Base-by-base conservation (phyloP, 2,113 vertebrate species). In the Mustela nigripes region DNA sequence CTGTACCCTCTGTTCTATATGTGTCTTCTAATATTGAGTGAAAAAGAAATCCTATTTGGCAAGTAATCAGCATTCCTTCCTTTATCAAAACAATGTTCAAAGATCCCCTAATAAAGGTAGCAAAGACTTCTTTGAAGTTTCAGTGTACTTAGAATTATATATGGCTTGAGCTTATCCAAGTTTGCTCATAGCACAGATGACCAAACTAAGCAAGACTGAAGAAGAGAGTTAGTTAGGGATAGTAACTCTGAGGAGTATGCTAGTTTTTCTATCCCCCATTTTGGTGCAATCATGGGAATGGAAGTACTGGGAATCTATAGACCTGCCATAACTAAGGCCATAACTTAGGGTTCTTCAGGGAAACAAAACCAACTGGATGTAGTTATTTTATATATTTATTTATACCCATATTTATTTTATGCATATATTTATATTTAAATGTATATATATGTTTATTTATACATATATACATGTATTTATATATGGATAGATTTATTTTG, bases 21-120 rank as follows among this genome's bases (percentile, higher is more conserved):
- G 74, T 69, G 16, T 67, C 85, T 53, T 96, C 71, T 84, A 91
- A 91, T 80, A 21, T 31, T 16, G 39, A 73, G 42, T 50, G 60
- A 78, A 65, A 10, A 10, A 60, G 58, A 42, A 42, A 83, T 50
- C 8, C 36, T 82, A 69, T 71, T 86, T 78, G 86, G 50, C 53
- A 71, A 73, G 2, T 73, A 94, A 63, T 65, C 36, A 67, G 16
- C 76, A 69, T 58, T 36, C 28, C 45, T 63, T 91, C 22, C 33
- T 87, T 65, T 91, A 83, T 84, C 16, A 67, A 89, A 74, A 92
- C 74, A 92, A 89, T n/a, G 21, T 78, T 36, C 33, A 62, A 89
- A 80, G 5, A 39, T 92, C 50, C 50, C 50, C 62, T 36, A 36
- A 86, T 26, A 93, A 95, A 88, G 18, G 33, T 53, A 86, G 31